phyloP scores from a whole-genome alignment of 2,888 invertebrate genomes.

The Apantesis nais region DNA sequence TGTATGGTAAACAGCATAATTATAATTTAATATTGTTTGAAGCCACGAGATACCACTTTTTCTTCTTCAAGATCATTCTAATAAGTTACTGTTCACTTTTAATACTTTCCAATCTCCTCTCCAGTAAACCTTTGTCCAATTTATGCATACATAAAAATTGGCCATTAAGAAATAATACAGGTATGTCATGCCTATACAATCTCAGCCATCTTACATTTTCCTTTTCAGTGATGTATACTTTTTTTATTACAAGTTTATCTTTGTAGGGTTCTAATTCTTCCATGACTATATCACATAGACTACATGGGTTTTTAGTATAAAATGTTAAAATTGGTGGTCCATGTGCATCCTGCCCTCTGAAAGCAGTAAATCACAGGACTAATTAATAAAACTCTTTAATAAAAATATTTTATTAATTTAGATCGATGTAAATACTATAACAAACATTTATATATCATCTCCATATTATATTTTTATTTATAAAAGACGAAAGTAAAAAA shows the following conservation, averaged over 20 bases:
- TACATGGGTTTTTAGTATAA: constrained; percentile 93
- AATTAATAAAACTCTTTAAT: constrained; percentile 40
- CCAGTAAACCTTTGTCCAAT: constrained; percentile 86
- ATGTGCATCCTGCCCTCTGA: constrained; percentile 73
- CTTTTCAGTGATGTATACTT: constrained; percentile 91
- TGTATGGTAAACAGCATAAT: not conserved
- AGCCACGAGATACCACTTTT: not conserved
- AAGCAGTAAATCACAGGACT: constrained; percentile 52
- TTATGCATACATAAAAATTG: constrained; percentile 92
- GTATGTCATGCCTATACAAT: constrained; percentile 93
- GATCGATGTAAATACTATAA: constrained; percentile 37
- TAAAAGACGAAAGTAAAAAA: constrained; percentile 42
- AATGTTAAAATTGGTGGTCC: constrained; percentile 89
- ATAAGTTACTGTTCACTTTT: constrained; percentile 54
- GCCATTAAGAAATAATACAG: constrained; percentile 94
- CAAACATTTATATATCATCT: constrained; percentile 45
- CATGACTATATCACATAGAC: constrained; percentile 92
- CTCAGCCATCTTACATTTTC: constrained; percentile 90
- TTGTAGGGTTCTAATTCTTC: constrained; percentile 86
- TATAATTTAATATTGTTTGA: not conserved
- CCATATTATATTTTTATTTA: constrained; percentile 37
- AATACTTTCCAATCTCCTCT: constrained; percentile 77
- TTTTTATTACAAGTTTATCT: constrained; percentile 87
- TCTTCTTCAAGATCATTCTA: not conserved
- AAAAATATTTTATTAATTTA: constrained; percentile 54